Base-by-base conservation (phyloP, 2,113 vertebrate genomes). In the Rhabdomys dilectus region DNA sequence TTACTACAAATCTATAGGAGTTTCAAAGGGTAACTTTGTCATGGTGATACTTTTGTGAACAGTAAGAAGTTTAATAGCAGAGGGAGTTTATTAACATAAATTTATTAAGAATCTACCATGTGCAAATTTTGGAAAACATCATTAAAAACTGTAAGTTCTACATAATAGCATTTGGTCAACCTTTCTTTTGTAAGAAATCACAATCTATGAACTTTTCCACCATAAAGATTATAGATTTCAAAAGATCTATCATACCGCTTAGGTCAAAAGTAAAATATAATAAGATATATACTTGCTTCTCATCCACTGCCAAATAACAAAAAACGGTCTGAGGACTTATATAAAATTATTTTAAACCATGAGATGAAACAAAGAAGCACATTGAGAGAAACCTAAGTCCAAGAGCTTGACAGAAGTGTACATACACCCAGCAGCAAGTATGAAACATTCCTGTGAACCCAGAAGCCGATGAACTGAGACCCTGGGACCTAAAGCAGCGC, bases 301-400 rank as follows among this genome's bases (percentile, higher is more conserved):
- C 64, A 95, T 58, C 93, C 62, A 82, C 42, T 90, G 90, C 53
- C 87, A 70, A 75, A 87, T 88, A 93, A 77, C 51, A 87, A 88
- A 70, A 91, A 93, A 90, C 39, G 31, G n/a, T 36, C 66, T 80
- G 78, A 94, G 76, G 93, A 88, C 94, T 97, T 97, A 90, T 68
- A 95, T 93, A 96, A 96, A 97, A 98, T 97, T 92, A 91, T 95
- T 97, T 95, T 81, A 96, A 97, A 93, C 21, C 78, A 60, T 78
- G 73, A 53, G 78, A 76, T 85, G 93, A 94, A 96, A 96, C 62
- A 97, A 94, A 95, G 93, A 89, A 91, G 19, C 84, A 92, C 58
- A 90, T 48, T 87, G 84, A 95, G 78, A 93, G 84, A 97, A 53
- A 95, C 76, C 85, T 94, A 97, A 96, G 94, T 97, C 92, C 93